A percentile compares a stretch with the other conserved stretches of the same genome.
These are phyloP conservation scores for Aphelinus certus DNA, from an alignment of 1,140 invertebrate genomes.

Conservation along the genomic window DNA sequence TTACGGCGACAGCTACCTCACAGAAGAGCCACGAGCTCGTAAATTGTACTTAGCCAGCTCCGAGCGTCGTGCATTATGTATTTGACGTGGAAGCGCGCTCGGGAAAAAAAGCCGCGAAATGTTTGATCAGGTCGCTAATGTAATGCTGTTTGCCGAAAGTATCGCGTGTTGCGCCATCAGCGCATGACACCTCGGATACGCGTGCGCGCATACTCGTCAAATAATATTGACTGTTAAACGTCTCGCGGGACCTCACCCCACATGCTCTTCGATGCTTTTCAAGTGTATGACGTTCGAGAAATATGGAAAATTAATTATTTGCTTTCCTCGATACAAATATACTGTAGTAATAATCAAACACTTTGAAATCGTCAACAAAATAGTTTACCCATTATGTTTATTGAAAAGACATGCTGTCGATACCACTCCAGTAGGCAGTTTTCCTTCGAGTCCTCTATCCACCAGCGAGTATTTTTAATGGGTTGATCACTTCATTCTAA, in stretches of 20 bases:
- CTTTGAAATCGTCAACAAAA: no score
- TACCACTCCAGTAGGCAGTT: no score
- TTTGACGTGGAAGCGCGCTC: not conserved
- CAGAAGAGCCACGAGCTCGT: conserved; percentile 26
- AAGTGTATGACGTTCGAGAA: not conserved
- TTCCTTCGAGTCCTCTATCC: no score
- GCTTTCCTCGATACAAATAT: not conserved
- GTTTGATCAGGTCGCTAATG: conserved; percentile 54
- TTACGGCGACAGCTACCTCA: conserved; percentile 35
- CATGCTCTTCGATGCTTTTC: not conserved
- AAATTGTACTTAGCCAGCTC: not conserved
- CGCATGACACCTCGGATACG: no score
- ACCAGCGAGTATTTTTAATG: no score
- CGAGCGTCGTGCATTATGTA: not conserved
- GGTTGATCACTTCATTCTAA: no score
- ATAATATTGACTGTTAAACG: not conserved
- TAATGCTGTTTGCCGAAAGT: conserved; percentile 54
- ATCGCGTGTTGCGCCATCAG: conserved; percentile 37
- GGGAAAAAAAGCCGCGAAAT: conserved; percentile 14
- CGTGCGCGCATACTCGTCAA: no score
- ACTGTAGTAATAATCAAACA: no score
- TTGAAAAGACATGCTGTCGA: no score
- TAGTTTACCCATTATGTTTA: no score
- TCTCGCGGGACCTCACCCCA: not conserved
- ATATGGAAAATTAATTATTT: conserved; percentile 10